Conservation (phyloP, 2,888 invertebrate species). For the Athetis lepigone region DNA sequence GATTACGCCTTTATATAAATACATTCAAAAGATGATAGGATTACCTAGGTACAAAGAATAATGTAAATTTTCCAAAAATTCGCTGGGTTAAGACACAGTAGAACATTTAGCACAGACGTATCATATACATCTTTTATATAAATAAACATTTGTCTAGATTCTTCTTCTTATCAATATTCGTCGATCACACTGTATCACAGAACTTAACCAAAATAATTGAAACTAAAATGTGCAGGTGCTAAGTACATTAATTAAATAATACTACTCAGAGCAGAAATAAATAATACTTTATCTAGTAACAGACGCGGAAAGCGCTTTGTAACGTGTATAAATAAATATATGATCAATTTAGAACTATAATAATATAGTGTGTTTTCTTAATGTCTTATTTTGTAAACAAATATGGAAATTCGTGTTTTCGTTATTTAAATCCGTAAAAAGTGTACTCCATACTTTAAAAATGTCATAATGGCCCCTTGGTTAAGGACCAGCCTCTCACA, state of each 20-base stretch:
- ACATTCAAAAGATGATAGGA: conserved; percentile 25
- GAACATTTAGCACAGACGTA: conserved; percentile 28
- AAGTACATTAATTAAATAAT: conserved; percentile 41
- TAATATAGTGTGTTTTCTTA: neutral
- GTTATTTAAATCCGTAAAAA: too few species aligned
- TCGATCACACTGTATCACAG: conserved; percentile 63
- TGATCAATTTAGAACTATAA: conserved; percentile 18
- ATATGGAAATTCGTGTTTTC: neutral
- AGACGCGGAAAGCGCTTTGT: conserved; percentile 21
- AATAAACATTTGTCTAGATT: conserved; percentile 45
- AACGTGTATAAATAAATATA: conserved; percentile 8
- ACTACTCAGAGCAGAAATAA: conserved; percentile 42
- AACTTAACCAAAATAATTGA: conserved; percentile 48
- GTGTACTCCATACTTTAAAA: too few species aligned
- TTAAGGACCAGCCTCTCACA: too few species aligned
- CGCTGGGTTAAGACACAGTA: conserved; percentile 1
- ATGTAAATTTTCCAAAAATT: conserved; percentile 24
- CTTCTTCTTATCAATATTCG: conserved; percentile 33
- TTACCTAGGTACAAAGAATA: neutral
- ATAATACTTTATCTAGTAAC: conserved; percentile 18
- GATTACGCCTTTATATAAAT: too few species aligned
- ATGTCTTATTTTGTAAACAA: conserved; percentile 28
- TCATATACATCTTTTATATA: conserved; percentile 43
- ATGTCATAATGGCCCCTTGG: too few species aligned
- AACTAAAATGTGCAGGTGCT: conserved; percentile 47